Percentiles rank a stretch among this genome's conserved stretches.
Conservation (phyloP, 2,888 invertebrate species). For the Marronus borbonicus region DNA sequence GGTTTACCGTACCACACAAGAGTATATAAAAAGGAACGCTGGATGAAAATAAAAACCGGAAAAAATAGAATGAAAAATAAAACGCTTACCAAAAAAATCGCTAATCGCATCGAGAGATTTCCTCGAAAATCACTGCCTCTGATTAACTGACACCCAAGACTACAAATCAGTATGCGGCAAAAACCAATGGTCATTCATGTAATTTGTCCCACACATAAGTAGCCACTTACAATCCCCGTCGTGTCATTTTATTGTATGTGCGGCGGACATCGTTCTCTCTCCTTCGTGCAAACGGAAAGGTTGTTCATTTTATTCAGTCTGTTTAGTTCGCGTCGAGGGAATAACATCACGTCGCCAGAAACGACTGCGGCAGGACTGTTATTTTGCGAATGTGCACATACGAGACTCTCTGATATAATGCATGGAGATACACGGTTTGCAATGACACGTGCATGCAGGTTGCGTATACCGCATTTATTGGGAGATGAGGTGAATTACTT, state of each 20-base stretch:
- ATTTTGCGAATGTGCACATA: conserved; percentile 42
- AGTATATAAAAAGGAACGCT: background rate
- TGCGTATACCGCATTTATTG: background rate
- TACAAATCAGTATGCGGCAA: conserved; percentile 54
- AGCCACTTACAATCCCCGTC: conserved; percentile 52
- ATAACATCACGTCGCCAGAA: conserved; percentile 47
- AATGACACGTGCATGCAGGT: conserved; percentile 12
- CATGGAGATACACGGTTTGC: conserved; percentile 13
- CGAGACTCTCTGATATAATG: conserved; percentile 29
- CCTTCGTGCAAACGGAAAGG: conserved; percentile 9
- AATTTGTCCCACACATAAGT: conserved; percentile 55
- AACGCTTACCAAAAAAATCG: conserved; percentile 24
- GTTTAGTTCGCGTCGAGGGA: conserved; percentile 27
- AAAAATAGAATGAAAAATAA: conserved; percentile 20
- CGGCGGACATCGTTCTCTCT: conserved; percentile 14
- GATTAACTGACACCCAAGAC: conserved; percentile 51
- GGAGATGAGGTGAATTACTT: background rate
- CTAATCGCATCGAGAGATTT: conserved; percentile 45
- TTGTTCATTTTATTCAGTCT: conserved; percentile 9
- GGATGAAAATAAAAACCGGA: conserved; percentile 17
- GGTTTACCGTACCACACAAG: background rate
- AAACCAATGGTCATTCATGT: conserved; percentile 52
- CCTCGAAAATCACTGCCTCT: conserved; percentile 47
- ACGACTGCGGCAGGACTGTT: conserved; percentile 30
- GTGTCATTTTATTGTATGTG: conserved; percentile 50